Evolutionary conservation across 2,797 vertebrate species (phyloP), one percentile per base, ranked within the genome.

Genomic region (Apogon hyalosoma): DNA sequence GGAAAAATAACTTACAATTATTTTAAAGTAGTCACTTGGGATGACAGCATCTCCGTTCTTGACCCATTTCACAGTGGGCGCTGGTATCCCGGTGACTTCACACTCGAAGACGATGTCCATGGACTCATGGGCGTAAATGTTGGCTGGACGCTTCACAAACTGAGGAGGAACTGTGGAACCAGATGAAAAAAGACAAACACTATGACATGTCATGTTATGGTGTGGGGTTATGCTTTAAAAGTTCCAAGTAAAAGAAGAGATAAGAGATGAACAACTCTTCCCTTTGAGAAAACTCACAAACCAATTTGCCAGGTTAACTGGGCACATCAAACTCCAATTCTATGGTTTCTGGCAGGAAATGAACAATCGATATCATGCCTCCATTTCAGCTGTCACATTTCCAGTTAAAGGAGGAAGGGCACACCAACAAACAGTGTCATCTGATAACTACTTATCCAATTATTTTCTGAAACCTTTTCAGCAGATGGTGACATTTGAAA

Each of bases 21-120:
- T 98, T 89, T 97, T 98, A 91, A 99, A 99, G 88, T 99, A 99
- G 91, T 99, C 98, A 2, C 97, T 99, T 49, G 98, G 98, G 77
- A 99, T 99, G 61, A 99, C 98, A 14, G 97, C 88, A 1, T 99
- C 98, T 48, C 97, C 97, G 2, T 98, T 99, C 88, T 99, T 99
- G 58, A 99, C 94, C 98, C 98, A 99, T 76, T 96, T 98, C 71
- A 99, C 96, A 0, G 97, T 95, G n/a, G 97, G 97, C 1, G 95
- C 79, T 0, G 97, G 98, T 0, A 94, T 95, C 3, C 97, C 97
- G 0, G 88, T 93, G 51, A 98, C 96, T 80, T 98, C 96, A 11
- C 98, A 99, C 87, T 98, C 95, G 19, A 99, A 98, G 56, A 98
- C 33, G 6, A 99, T 97, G 87, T 99, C 98, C 95, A 97, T 96